Evolutionary conservation across 2,888 invertebrate genomes (phyloP).

Genomic region (Drosophila mimica): DNA sequence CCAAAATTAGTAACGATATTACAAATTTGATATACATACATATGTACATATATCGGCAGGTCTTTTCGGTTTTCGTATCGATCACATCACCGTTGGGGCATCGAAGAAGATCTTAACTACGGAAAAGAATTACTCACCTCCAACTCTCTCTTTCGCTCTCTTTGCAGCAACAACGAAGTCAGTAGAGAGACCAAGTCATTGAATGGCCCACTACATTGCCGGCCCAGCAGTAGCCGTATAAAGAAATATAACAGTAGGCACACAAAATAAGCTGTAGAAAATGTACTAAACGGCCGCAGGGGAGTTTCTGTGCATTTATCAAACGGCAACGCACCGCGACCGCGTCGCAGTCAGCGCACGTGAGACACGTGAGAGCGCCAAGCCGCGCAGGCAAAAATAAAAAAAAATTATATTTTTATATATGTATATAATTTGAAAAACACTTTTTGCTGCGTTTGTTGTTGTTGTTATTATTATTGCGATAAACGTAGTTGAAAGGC

Average conservation of each 20-base stretch:
- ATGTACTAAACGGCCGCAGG: slow-evolving; percentile 73
- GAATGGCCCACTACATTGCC: slow-evolving; percentile 51
- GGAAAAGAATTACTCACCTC: slow-evolving; percentile 36
- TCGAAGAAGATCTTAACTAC: slow-evolving; percentile 1
- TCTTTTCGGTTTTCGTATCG: slow-evolving; percentile 3
- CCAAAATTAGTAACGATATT: neutral
- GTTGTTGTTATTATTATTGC: slow-evolving; percentile 39
- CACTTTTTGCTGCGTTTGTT: slow-evolving; percentile 43
- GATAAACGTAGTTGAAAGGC: slow-evolving; percentile 39
- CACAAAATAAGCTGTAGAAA: slow-evolving; percentile 61
- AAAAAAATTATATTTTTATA: slow-evolving; percentile 13
- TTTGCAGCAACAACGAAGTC: slow-evolving; percentile 20
- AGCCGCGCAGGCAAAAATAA: slow-evolving; percentile 62
- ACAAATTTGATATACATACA: too few species aligned
- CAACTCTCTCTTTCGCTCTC: slow-evolving; percentile 18
- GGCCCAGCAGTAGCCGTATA: slow-evolving; percentile 15
- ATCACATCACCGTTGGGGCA: slow-evolving; percentile 27
- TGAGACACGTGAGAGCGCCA: slow-evolving; percentile 64
- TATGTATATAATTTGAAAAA: slow-evolving; percentile 41
- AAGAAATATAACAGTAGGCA: slow-evolving; percentile 51
- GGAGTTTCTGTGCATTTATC: slow-evolving; percentile 75
- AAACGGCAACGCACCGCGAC: slow-evolving; percentile 50
- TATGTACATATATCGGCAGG: too few species aligned
- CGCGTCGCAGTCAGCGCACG: slow-evolving; percentile 57
- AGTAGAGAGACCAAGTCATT: slow-evolving; percentile 40